phyloP scores from a whole-genome alignment of 2,888 invertebrate species.

The Timema podura region DNA sequence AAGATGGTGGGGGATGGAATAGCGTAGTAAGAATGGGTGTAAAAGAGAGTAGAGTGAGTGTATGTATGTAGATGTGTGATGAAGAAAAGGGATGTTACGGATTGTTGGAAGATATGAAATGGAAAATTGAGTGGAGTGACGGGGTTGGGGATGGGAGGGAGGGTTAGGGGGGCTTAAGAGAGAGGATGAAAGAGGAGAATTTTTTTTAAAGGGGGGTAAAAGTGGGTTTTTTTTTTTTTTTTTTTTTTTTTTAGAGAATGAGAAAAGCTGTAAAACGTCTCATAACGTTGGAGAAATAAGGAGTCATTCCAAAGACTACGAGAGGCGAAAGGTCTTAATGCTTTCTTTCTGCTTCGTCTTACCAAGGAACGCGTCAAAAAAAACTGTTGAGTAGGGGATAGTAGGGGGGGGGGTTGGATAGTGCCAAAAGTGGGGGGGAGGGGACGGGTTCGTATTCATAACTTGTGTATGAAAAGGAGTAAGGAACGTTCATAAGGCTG shows the following conservation, averaged over 20 bases:
- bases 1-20: no score
- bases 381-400: constrained; percentile 1
- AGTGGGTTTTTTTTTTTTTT: no score
- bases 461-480: constrained; percentile 15
- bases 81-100: constrained; percentile 16
- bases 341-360: not conserved
- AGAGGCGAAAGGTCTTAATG: constrained; percentile 8
- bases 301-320: not conserved
- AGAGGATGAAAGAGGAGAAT: constrained; percentile 3
- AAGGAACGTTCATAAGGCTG: constrained; percentile 14
- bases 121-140: not conserved
- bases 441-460: not conserved
- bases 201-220: not conserved
- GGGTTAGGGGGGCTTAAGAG: not conserved
- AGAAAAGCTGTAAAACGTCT: constrained; percentile 14
- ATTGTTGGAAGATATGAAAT: constrained; percentile 22
- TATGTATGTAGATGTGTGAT: no score
- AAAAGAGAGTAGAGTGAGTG: no score
- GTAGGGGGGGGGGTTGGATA: not conserved
- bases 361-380: not conserved
- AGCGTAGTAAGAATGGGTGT: no score
- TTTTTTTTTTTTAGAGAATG: no score
- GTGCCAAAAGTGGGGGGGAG: not conserved
- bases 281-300: constrained; percentile 13
- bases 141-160: not conserved